Evolutionary conservation across 2,888 invertebrate species (phyloP).

Genomic region (Hedychridium roseum): DNA sequence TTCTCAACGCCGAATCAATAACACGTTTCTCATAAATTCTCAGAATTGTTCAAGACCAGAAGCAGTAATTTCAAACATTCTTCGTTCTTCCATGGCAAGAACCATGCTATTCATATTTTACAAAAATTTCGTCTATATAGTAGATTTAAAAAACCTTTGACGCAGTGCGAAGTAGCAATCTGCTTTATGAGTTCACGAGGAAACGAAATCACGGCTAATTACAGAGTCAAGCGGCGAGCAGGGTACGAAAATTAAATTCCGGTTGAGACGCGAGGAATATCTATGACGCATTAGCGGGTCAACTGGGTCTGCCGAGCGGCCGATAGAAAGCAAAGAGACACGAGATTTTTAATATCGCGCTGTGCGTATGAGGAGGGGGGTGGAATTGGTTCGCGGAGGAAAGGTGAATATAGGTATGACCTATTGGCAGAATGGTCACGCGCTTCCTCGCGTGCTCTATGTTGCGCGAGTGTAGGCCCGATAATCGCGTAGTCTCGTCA

Average conservation of each 20-base stretch:
- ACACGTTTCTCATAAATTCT: no score
- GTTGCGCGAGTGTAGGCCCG: conserved; percentile 16
- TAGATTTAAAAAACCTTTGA: no score
- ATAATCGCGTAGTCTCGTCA: conserved; percentile 47
- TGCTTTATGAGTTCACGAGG: no score
- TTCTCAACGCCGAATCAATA: no score
- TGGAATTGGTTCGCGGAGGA: conserved; percentile 15
- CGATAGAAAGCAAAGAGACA: conserved; percentile 21
- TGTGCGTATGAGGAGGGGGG: conserved; percentile 14
- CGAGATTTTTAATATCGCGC: conserved; percentile 19
- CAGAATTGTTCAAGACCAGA: no score
- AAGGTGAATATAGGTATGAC: conserved; percentile 13
- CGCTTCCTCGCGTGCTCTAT: conserved; percentile 6
- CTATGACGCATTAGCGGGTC: conserved; percentile 7
- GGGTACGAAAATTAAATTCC: conserved; percentile 21
- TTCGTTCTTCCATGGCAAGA: no score
- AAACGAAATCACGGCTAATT: conserved; percentile 9
- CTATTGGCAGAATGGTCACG: conserved; percentile 10
- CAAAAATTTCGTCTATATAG: no score
- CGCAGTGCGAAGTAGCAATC: no score
- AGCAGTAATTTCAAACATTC: no score
- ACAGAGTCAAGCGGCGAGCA: conserved; percentile 7
- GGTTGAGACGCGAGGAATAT: conserved; percentile 14
- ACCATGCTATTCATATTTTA: no score
- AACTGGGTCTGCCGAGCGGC: conserved; percentile 17